Base-by-base conservation (phyloP, 2,113 vertebrate genomes). In the Neotoma lepida region DNA sequence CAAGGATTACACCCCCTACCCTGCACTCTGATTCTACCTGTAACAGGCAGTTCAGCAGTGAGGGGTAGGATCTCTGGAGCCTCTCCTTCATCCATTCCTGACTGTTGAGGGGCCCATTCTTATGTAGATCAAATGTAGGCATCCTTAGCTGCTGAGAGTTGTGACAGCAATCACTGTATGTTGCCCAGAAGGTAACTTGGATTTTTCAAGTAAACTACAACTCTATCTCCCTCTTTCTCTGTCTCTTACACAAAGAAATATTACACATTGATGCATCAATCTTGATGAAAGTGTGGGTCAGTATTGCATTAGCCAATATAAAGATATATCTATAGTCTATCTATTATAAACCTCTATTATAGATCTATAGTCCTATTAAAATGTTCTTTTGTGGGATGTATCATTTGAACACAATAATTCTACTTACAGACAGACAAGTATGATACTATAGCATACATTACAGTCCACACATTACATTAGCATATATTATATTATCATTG, bases 371-470 rank as follows among this genome's bases (percentile, higher is more conserved):
- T 71, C 22, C 26, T 26, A 44, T 73, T 87, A 78, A 89, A n/a
- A 81, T 66, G n/a, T 30, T 14, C 41, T 51, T 8, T 20, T 54
- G 5, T 51, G 20, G 51, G 68, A 61, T 49, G 7, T 13, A 77
- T 35, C 58, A 71, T 4, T 71, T 68, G 39, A 89, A 93, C 66
- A 93, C 33, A 95, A 70, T 17, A 93, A 64, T 76, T 86, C 49
- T 77, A 76, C 54, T 66, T 46, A 92, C 7, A 89, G 54, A 77
- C 58, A 78, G 92, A 77, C 63, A 49, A 81, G 51, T 17, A 28
- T 44, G 39, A 41, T 76, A 8, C 46, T 87, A 86, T 0, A 86
- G 49, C 4, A 51, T 51, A 51, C 49, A 51, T 51, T 51, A 51
- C 49, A 49, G 6, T 49, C 49, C 49, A 49, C 9, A 49, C 49